These are phyloP conservation scores for Ferdinandea cuprea DNA, from an alignment of 2,888 invertebrate species.

Conservation along the genomic window DNA sequence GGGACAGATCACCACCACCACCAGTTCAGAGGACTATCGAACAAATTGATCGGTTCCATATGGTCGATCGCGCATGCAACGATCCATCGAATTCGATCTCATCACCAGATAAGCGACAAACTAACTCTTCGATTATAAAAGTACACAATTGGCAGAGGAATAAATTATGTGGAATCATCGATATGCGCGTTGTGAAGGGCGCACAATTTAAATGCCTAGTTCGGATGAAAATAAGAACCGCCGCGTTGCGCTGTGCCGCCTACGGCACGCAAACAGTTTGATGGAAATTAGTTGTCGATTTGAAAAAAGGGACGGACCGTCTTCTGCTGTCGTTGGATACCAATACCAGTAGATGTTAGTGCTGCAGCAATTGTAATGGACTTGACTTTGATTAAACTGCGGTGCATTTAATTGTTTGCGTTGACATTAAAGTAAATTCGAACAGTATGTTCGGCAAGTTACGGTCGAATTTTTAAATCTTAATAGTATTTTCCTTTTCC, in stretches of 20 bases:
- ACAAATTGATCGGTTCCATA: constrained; percentile 83
- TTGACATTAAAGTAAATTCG: constrained; percentile 26
- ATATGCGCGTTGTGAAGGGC: constrained; percentile 48
- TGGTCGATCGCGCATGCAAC: constrained; percentile 80
- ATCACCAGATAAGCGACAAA: constrained; percentile 72
- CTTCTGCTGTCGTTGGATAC: background rate
- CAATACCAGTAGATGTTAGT: background rate
- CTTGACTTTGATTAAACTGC: constrained; percentile 66
- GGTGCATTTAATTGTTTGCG: constrained; percentile 52
- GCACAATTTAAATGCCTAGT: constrained; percentile 19
- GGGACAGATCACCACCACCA: too few species aligned
- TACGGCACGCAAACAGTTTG: constrained; percentile 18
- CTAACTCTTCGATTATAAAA: constrained; percentile 74
- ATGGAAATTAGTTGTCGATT: constrained; percentile 22
- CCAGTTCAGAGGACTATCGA: constrained; percentile 75
- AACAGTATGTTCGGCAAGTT: constrained; percentile 38
- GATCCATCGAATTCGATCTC: constrained; percentile 71
- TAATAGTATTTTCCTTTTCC: too few species aligned
- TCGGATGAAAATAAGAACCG: constrained; percentile 16
- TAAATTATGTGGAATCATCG: constrained; percentile 36
- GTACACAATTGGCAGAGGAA: constrained; percentile 54
- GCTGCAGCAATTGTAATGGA: constrained; percentile 47
- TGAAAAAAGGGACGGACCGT: background rate
- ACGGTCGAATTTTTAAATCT: background rate
- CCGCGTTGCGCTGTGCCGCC: background rate